These are phyloP conservation scores for Muraenolepis orangiensis DNA, from an alignment of 2,797 vertebrate genomes.

Conservation along the genomic window DNA sequence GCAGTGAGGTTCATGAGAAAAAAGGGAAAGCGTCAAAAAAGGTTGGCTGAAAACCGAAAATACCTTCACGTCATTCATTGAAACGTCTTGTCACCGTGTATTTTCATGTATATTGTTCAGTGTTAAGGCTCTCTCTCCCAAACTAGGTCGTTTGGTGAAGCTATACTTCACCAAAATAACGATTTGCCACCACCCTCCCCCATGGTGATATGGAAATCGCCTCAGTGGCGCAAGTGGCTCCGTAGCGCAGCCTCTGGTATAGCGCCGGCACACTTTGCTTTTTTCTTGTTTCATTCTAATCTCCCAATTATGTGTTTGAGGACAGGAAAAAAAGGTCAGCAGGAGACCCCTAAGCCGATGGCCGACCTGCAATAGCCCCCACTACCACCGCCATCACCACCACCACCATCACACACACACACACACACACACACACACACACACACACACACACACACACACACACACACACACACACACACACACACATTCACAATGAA, in stretches of 20 bases:
- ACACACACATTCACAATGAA: constrained; percentile 56
- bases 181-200: background rate
- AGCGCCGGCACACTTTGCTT: background rate
- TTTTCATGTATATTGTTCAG: too few species aligned
- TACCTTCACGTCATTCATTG: background rate
- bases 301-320: constrained; percentile 40
- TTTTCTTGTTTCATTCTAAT: constrained; percentile 40
- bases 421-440: background rate
- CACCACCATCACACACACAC: background rate
- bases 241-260: background rate
- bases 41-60: background rate
- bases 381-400: background rate
- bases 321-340: constrained; percentile 51
- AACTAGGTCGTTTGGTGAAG: too few species aligned
- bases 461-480: constrained; percentile 2
- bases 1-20: background rate
- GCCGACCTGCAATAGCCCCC: constrained; percentile 54
- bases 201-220: background rate
- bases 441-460: background rate
- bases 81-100: too few species aligned
- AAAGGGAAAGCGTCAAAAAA: background rate
- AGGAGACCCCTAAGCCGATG: constrained; percentile 58
- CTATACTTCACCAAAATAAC: too few species aligned
- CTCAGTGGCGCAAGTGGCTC: background rate
- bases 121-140: too few species aligned